These are phyloP conservation scores for Nyctereutes procyonoides DNA, from an alignment of 2,113 vertebrate genomes.

Conservation along the genomic window DNA sequence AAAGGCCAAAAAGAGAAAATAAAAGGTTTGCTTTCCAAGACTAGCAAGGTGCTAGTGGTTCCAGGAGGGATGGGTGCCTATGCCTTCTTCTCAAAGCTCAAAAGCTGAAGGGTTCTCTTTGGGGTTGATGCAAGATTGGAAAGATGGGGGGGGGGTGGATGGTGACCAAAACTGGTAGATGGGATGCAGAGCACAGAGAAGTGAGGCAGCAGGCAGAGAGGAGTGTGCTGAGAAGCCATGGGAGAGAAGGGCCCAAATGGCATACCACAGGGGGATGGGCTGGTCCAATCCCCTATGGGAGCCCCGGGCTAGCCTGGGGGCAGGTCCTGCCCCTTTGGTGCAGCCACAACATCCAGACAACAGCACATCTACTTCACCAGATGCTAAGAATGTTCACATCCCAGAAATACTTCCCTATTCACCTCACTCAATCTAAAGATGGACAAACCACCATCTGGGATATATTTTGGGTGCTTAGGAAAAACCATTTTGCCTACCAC, in stretches of 20 bases:
- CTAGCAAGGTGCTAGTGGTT: not conserved
- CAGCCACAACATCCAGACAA: not conserved
- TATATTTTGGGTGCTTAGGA: not conserved
- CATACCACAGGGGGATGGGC: accelerated
- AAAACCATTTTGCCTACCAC: not conserved
- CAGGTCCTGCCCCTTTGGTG: accelerated
- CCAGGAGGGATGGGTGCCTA: accelerated
- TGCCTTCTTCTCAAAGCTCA: not conserved
- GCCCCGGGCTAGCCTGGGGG: accelerated
- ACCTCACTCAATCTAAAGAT: not conserved
- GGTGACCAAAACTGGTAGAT: not conserved
- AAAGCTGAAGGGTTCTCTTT: not conserved
- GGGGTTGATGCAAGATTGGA: not conserved
- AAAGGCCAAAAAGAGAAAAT: not conserved
- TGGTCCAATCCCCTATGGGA: not conserved
- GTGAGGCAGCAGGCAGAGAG: not conserved
- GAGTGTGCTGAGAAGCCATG: accelerated
- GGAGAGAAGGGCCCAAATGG: too few species aligned
- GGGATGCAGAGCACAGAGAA: not conserved
- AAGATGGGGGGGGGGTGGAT: accelerated
- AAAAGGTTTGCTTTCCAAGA: not conserved
- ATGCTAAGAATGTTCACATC: accelerated
- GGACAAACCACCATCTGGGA: not conserved
- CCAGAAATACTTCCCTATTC: not conserved
- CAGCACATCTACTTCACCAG: too few species aligned